Conservation (phyloP, 2,113 vertebrate genomes). For the Menidia beryllina region DNA sequence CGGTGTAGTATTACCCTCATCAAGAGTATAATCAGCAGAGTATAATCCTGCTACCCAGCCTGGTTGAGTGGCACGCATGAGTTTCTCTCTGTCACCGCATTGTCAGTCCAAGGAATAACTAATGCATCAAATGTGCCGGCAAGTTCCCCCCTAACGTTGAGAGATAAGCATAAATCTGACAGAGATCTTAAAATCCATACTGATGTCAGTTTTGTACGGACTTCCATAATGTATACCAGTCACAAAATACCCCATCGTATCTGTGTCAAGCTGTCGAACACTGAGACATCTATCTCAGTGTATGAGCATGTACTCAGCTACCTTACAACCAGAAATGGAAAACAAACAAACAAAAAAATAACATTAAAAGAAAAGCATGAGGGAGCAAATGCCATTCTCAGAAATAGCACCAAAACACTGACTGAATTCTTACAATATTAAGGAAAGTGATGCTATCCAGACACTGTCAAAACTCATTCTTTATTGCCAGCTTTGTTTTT, state of each 20-base stretch:
- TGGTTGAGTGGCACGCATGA: conserved; percentile 52
- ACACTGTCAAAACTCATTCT: conserved; percentile 8
- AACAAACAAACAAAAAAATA: neutral
- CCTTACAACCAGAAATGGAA: neutral
- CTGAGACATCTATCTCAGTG: conserved; percentile 8
- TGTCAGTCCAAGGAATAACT: conserved; percentile 49
- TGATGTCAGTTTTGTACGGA: conserved; percentile 31
- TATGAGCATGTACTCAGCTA: neutral
- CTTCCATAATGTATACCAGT: neutral
- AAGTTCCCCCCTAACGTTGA: conserved; percentile 46
- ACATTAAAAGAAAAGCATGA: neutral
- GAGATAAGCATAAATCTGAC: conserved; percentile 44
- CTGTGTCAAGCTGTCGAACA: conserved; percentile 5
- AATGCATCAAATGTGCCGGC: conserved; percentile 48
- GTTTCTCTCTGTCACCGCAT: conserved; percentile 42
- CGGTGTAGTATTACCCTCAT: conserved; percentile 57
- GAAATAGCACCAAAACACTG: neutral
- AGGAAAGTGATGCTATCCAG: neutral
- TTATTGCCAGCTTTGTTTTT: neutral
- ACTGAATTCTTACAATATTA: conserved; percentile 1
- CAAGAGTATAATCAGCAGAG: conserved; percentile 54
- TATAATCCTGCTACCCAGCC: conserved; percentile 39
- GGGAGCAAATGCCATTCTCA: conserved; percentile 10
- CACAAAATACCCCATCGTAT: conserved; percentile 3
- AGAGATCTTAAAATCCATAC: conserved; percentile 27